phyloP scores from a whole-genome alignment of 2,797 vertebrate species.

The Coracias cyanogaster region DNA sequence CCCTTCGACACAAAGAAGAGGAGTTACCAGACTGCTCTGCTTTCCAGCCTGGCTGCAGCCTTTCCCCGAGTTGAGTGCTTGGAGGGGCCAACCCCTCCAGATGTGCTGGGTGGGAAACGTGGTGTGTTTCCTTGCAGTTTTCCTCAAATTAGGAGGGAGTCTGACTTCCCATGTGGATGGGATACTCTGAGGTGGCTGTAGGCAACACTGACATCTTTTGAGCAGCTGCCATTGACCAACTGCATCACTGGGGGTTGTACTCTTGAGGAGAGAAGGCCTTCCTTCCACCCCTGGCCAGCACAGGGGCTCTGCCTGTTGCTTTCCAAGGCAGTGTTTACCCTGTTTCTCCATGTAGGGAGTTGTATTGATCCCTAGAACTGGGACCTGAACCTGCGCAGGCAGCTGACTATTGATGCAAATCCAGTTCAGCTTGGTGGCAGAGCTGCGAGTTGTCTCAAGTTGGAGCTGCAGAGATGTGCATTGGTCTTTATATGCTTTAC shows the following conservation, averaged over 20 bases:
- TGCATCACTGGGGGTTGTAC: neutral
- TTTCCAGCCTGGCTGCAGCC: fast-evolving
- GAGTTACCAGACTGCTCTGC: neutral
- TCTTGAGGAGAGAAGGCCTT: neutral
- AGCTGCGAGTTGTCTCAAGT: neutral
- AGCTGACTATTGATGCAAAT: neutral
- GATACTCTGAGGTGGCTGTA: neutral
- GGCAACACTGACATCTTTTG: fast-evolving
- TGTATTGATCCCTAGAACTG: neutral
- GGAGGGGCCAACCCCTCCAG: fast-evolving
- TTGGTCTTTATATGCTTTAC: neutral
- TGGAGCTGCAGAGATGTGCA: neutral
- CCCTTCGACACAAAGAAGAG: neutral
- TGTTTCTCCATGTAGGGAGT: fast-evolving
- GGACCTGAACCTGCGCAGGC: neutral
- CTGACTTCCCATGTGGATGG: neutral
- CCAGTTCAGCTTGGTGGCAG: neutral
- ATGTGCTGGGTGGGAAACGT: fast-evolving
- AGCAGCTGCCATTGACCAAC: neutral
- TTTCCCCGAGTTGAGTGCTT: neutral
- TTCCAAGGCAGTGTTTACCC: neutral
- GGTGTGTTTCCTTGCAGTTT: fast-evolving
- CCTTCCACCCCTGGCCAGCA: neutral
- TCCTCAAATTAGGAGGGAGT: fast-evolving
- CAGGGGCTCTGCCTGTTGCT: neutral